Evolutionary conservation across 2,797 vertebrate genomes (phyloP).

Genomic region (Danionella dracula): DNA sequence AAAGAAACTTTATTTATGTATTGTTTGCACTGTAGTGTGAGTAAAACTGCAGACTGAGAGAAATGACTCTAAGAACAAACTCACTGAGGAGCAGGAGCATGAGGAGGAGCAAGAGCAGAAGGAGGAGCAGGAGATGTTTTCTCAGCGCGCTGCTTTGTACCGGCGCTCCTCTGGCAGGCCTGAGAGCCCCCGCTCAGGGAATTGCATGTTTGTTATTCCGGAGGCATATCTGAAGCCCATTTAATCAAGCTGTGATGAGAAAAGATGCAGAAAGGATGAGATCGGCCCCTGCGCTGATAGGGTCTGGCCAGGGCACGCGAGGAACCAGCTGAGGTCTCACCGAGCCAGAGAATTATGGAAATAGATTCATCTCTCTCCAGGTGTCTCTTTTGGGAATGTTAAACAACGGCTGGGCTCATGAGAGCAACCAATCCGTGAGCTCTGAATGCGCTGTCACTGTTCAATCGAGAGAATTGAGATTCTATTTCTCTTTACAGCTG

Average conservation of each 20-base stretch:
- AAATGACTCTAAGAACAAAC: too few relatives aligned
- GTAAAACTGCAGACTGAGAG: too few relatives aligned
- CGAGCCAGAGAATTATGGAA: conserved; percentile 82
- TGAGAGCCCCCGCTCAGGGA: conserved; percentile 16
- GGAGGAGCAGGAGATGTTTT: too few relatives aligned
- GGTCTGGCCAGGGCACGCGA: conserved; percentile 82
- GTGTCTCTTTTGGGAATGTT: conserved; percentile 43
- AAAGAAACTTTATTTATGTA: too few relatives aligned
- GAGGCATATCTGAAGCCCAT: conserved; percentile 77
- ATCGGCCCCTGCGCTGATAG: conserved; percentile 89
- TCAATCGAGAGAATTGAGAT: too few relatives aligned
- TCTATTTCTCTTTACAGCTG: too few relatives aligned
- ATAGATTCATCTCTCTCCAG: conserved; percentile 67
- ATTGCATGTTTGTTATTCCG: conserved; percentile 78
- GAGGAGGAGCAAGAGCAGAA: too few relatives aligned
- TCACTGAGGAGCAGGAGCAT: too few relatives aligned
- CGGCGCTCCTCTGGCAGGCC: not conserved
- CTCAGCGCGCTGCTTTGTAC: too few relatives aligned
- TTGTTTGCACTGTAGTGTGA: too few relatives aligned
- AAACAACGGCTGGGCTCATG: conserved; percentile 36
- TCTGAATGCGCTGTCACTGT: conserved; percentile 3
- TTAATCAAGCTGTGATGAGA: conserved; percentile 84
- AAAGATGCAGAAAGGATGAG: conserved; percentile 85
- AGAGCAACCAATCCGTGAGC: conserved; percentile 1
- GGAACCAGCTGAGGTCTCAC: conserved; percentile 84